phyloP scores from a whole-genome alignment of 2,888 invertebrate genomes.

The Pammene fasciana region DNA sequence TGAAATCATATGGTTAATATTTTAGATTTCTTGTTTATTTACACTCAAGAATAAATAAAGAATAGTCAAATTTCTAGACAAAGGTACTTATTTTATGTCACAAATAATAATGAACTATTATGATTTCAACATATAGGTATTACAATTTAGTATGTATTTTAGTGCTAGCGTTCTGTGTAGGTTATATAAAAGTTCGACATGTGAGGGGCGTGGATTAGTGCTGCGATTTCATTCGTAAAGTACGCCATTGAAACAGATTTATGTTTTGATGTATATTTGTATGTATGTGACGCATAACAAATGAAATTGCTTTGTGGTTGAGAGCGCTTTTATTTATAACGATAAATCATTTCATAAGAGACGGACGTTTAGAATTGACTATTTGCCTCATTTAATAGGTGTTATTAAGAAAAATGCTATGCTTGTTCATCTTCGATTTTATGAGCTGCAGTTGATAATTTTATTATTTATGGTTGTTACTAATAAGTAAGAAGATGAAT shows the following conservation, averaged over 20 bases:
- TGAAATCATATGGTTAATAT: not conserved
- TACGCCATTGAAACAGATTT: not conserved
- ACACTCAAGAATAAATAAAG: not conserved
- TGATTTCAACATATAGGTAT: not conserved
- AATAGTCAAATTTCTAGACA: not conserved
- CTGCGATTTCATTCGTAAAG: slow-evolving; percentile 2
- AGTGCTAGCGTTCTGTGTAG: not conserved
- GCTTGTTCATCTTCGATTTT: too few relatives aligned
- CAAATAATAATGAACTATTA: not conserved
- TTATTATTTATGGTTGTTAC: too few relatives aligned
- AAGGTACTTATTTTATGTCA: not conserved
- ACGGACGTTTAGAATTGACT: too few relatives aligned
- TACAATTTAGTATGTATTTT: not conserved
- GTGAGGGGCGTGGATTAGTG: slow-evolving; percentile 21
- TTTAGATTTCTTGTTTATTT: not conserved
- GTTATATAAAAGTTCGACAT: slow-evolving; percentile 23
- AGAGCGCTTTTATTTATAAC: too few relatives aligned
- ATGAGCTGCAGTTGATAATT: too few relatives aligned
- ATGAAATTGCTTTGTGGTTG: too few relatives aligned
- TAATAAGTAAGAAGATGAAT: too few relatives aligned
- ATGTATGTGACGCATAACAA: too few relatives aligned
- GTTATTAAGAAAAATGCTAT: too few relatives aligned
- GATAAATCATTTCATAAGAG: too few relatives aligned
- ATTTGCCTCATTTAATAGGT: too few relatives aligned
- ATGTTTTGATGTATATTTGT: not conserved